phyloP scores from a whole-genome alignment of 2,888 invertebrate genomes.

The Escarpia spicata region DNA sequence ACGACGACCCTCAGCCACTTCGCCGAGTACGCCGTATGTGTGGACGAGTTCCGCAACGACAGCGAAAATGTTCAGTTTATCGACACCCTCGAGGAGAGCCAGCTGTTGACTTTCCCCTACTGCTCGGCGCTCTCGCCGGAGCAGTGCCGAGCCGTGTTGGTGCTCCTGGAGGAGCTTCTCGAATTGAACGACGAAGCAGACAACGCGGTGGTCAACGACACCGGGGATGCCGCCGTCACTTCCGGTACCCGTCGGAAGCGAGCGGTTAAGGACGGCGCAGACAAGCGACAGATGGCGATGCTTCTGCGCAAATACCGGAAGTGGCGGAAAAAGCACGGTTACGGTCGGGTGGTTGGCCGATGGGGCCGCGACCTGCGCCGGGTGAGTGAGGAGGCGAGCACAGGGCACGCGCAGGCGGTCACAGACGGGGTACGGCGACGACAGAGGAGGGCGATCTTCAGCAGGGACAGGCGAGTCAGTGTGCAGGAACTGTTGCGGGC shows the following conservation, averaged over 20 bases:
- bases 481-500: background rate
- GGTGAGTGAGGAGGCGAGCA: background rate
- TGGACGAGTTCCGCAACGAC: background rate
- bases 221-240: background rate
- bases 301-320: background rate
- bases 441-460: background rate
- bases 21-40: background rate
- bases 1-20: background rate
- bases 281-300: conserved; percentile 12
- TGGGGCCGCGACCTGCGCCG: background rate
- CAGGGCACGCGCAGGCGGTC: background rate
- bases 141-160: background rate
- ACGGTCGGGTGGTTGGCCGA: background rate
- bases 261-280: background rate
- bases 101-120: background rate
- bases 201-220: background rate
- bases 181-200: background rate
- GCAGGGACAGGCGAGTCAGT: background rate
- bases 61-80: background rate
- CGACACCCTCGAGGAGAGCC: background rate
- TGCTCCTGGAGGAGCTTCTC: background rate
- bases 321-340: conserved; percentile 16
- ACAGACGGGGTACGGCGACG: background rate
- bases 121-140: conserved; percentile 4
- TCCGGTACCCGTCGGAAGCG: background rate